Evolutionary conservation across 2,113 vertebrate genomes (phyloP).

Genomic region (Periophthalmus modestus): DNA sequence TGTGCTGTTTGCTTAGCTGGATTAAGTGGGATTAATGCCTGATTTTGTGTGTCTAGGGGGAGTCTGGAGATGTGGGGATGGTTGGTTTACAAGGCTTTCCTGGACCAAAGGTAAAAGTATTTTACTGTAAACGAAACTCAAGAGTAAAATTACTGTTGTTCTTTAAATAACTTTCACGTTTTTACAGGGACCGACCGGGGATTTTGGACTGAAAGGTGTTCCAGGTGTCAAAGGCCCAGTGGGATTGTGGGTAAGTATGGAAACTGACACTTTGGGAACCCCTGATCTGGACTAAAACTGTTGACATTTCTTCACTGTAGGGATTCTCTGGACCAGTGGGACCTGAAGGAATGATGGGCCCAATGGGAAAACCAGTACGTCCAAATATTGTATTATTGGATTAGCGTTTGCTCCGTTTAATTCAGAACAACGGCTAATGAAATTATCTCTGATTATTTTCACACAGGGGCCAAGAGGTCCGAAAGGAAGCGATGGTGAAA

Average conservation of each 20-base stretch:
- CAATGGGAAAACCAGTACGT: constrained; percentile 88
- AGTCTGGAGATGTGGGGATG: constrained; percentile 85
- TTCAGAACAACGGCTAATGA: neutral
- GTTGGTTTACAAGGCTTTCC: constrained; percentile 92
- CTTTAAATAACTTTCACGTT: neutral
- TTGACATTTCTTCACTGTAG: constrained; percentile 71
- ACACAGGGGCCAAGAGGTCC: constrained; percentile 86
- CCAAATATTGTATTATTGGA: neutral
- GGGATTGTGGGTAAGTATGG: constrained; percentile 80
- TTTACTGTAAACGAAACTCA: neutral
- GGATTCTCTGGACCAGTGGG: constrained; percentile 88
- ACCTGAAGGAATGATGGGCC: constrained; percentile 86
- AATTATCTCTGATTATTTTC: neutral
- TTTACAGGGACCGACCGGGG: constrained; percentile 87
- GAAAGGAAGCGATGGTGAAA: constrained; percentile 88
- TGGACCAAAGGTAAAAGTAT: constrained; percentile 85
- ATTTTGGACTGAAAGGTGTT: constrained; percentile 84
- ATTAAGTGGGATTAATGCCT: neutral
- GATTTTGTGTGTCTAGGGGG: constrained; percentile 79
- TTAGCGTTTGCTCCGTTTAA: neutral
- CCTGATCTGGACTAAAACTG: neutral
- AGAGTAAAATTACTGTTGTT: neutral
- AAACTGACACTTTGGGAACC: neutral
- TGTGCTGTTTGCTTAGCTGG: neutral
- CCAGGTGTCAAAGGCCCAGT: constrained; percentile 88